A percentile compares a stretch with the other conserved stretches of the same genome.
Conservation (phyloP, 2,888 invertebrate genomes). For the Lepidochrysops patricia region DNA sequence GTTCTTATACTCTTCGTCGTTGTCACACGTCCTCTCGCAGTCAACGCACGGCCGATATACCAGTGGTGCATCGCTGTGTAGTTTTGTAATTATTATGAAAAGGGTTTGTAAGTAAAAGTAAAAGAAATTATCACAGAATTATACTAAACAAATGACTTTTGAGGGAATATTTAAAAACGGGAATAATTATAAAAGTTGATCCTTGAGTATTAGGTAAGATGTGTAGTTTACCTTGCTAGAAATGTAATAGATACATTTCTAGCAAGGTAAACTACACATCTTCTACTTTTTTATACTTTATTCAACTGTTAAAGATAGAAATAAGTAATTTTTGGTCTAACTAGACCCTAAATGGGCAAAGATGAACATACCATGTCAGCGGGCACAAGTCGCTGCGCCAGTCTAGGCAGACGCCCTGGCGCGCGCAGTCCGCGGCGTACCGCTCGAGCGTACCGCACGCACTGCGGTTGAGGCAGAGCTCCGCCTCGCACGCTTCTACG, state of each 20-base stretch:
- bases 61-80: conserved; percentile 41
- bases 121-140: too few relatives aligned
- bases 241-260: too few relatives aligned
- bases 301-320: too few relatives aligned
- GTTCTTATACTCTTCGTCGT: conserved; percentile 56
- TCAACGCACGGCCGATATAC: conserved; percentile 65
- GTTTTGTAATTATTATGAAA: neutral
- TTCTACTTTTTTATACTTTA: too few relatives aligned
- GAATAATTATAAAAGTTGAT: too few relatives aligned
- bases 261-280: conserved; percentile 26
- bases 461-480: conserved; percentile 74
- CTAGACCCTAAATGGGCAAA: too few relatives aligned
- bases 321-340: too few relatives aligned
- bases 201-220: too few relatives aligned
- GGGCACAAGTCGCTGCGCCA: conserved; percentile 83
- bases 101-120: too few relatives aligned
- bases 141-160: too few relatives aligned
- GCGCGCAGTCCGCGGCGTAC: conserved; percentile 82
- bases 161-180: too few relatives aligned
- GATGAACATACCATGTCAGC: conserved; percentile 77
- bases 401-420: conserved; percentile 80
- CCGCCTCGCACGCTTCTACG: conserved; percentile 80
- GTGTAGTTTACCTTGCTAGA: conserved; percentile 25
- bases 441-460: conserved; percentile 79
- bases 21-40: conserved; percentile 80